phyloP scores from a whole-genome alignment of 2,113 vertebrate genomes.

The Setophaga petechia region DNA sequence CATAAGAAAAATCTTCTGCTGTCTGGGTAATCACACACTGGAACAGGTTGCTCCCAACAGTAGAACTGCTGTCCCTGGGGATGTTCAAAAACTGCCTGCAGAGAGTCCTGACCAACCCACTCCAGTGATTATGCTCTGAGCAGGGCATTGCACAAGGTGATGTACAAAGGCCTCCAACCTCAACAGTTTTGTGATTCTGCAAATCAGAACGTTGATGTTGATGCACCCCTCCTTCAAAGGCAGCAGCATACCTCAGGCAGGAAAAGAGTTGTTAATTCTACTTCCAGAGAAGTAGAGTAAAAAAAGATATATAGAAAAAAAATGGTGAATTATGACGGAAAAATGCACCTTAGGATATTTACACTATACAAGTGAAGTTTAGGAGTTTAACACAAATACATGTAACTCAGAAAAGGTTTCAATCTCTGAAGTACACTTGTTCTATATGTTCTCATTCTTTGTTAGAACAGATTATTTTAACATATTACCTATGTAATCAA shows the following conservation, averaged over 20 bases:
- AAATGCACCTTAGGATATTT: not conserved
- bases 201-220: not conserved
- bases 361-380: not conserved
- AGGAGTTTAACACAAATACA: not conserved
- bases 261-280: not conserved
- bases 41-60: not conserved
- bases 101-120: not conserved
- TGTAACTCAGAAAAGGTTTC: not conserved
- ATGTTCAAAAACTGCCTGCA: not conserved
- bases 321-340: not conserved
- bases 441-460: not conserved
- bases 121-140: not conserved
- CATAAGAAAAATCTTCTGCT: not conserved
- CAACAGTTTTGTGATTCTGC: not conserved
- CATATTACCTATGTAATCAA: not conserved
- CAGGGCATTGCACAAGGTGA: not conserved
- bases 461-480: not conserved
- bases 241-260: not conserved
- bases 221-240: not conserved
- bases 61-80: accelerated
- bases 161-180: not conserved
- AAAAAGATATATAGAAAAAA: not conserved
- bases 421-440: not conserved
- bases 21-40: not conserved
- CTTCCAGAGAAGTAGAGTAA: not conserved